Percentiles rank a stretch among this genome's conserved stretches.
These are phyloP conservation scores for Orchesellides sinensis DNA, from an alignment of 2,888 invertebrate species.

Conservation along the genomic window DNA sequence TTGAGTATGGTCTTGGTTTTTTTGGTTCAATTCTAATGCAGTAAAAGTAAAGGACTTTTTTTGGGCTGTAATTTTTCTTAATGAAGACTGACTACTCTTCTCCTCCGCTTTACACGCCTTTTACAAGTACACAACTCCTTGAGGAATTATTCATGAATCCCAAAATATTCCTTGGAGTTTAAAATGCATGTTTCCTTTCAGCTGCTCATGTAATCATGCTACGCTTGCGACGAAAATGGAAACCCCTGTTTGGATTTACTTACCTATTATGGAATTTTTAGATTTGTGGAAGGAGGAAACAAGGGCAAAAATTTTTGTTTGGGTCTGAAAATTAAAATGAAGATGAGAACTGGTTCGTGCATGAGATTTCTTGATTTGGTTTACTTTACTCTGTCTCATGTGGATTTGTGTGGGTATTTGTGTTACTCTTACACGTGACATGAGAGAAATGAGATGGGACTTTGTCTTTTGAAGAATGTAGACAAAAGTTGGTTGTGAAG, in stretches of 20 bases:
- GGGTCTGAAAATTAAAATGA: conserved; percentile 9
- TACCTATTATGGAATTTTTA: background rate
- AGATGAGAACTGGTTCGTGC: background rate
- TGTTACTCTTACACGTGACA: too few relatives aligned
- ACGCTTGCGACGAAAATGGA: too few relatives aligned
- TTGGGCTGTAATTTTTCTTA: background rate
- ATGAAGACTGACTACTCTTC: conserved; percentile 14
- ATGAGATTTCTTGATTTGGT: background rate
- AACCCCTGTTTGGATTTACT: background rate
- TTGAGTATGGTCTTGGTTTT: conserved; percentile 50
- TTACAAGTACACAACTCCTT: background rate
- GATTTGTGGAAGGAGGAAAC: background rate
- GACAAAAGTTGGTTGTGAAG: background rate
- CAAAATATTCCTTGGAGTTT: background rate
- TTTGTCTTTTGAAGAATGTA: background rate
- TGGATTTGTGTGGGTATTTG: too few relatives aligned
- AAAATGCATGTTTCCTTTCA: conserved; percentile 39
- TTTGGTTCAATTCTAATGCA: too few relatives aligned
- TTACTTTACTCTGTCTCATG: too few relatives aligned
- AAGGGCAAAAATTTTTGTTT: background rate
- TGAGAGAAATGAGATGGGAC: background rate
- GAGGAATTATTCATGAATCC: background rate
- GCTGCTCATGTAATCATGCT: conserved; percentile 31
- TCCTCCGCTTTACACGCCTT: too few relatives aligned
- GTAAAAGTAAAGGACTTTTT: background rate